Evolutionary conservation across 2,888 invertebrate genomes (phyloP), one percentile per base, ranked within the genome.

Genomic region (Mongoloraphidia duomilia): DNA sequence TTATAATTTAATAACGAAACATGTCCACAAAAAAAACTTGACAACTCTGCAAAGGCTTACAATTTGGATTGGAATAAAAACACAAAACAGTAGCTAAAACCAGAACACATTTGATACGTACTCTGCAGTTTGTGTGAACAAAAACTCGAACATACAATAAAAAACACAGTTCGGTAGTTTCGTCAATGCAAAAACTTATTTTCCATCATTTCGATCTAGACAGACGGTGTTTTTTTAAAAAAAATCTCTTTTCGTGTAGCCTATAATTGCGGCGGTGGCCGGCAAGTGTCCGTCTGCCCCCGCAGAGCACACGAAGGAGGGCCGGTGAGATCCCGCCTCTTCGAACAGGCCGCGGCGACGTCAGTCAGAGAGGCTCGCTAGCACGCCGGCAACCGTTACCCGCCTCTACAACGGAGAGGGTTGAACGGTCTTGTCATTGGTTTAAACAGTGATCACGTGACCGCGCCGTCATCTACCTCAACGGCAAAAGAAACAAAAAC

Each of bases 401-500:
- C 70, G 68, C 68, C 68, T 65, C 59, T 57, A 62, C 61, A 60
- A 35, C 61, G 61, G 63, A 65, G 69, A 66, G 67, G 67, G 67
- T 65, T 63, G 65, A 65, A 63, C 65, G 61, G 61, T 60, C 56
- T 55, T 54, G 58, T 58, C 57, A 68, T 68, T 69, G 67, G 69
- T 54, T 55, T 56, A 49, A 53, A 42, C 52, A 48, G 38, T 45
- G 53, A 57, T 64, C 69, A 69, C 68, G 68, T 69, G 69, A 68
- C 63, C 63, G 61, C 49, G 46, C 44, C 50, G 35, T 52, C 49
- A 46, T 53, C 47, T 36, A 46, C 49, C 65, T 65, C 66, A 65
- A 65, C 64, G 61, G 63, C 63, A 63, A 66, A 67, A 67, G 67
- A 67, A 69, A 68, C 67, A 68, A 68, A 68, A 68, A 68, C 67